Evolutionary conservation across 2,113 vertebrate genomes (phyloP).

Genomic region (Paradoxurus hermaphroditus): DNA sequence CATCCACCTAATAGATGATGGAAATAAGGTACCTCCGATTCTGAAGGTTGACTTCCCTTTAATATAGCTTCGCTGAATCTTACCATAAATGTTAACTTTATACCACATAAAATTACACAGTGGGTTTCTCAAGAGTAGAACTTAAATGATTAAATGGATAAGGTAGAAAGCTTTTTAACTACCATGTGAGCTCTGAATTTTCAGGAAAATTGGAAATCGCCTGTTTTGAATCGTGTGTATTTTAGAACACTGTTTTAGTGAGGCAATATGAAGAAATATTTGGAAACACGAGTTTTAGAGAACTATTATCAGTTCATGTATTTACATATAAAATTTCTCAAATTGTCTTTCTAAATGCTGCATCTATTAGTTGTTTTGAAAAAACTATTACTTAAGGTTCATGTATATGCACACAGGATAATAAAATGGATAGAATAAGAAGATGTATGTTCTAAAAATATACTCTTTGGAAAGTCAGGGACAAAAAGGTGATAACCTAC

Average conservation of each 20-base stretch:
- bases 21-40: background rate
- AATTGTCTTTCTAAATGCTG: background rate
- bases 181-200: background rate
- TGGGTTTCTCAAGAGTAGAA: slow-evolving; percentile 15
- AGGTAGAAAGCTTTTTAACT: background rate
- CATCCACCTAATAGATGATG: background rate
- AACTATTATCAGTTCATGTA: background rate
- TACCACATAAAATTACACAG: background rate
- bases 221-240: background rate
- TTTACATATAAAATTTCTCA: background rate
- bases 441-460: background rate
- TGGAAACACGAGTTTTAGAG: background rate
- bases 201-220: background rate
- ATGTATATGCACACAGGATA: background rate
- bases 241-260: background rate
- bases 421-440: background rate
- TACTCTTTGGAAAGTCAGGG: background rate
- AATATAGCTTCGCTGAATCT: background rate
- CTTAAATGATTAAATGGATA: slow-evolving; percentile 19
- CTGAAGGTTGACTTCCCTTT: background rate
- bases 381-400: background rate
- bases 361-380: background rate
- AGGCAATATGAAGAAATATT: background rate
- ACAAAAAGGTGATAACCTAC: background rate
- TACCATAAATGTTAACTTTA: slow-evolving; percentile 45